Base-by-base conservation (phyloP, 1,140 invertebrate genomes). In the Bombus polaris region DNA sequence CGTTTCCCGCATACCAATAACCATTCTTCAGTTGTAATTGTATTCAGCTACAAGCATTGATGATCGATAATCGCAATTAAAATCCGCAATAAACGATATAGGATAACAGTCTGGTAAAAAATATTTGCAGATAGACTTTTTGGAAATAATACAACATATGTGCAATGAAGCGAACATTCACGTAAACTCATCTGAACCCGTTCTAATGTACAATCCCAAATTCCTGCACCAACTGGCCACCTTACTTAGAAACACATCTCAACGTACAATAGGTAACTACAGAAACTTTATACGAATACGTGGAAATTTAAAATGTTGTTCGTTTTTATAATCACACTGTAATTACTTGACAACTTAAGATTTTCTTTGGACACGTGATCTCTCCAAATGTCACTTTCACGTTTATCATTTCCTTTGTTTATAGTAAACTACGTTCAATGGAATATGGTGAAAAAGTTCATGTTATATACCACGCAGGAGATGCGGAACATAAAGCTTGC, bases 391-490 rank as follows among this genome's bases (percentile, higher is more conserved):
- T 22, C 1, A 15, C 12, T 25, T 12, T 59, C 32, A 22, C n/a
- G 37, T 57, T 65, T 53, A 47, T 57, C n/a, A 8, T 47, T 35
- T 22, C 15, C 35, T 35, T 39, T 39, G 12, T 32, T 79, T 77
- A 2, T 71, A 91, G 90, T 91, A 4, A 91, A 90, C 77, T 91
- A 91, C 57, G 5, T 91, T 6, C 90, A 91, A 66, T 91, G 90
- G 90, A 83, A 87, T 28, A 86, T 90, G 65, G 25, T 91, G 32
- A 81, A 86, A 65, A 71, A 81, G 35, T 77, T 87, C 13, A 13
- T 91, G 35, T 18, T 32, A n/a, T 85, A 70, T 18, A 84, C 85
- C 5, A 87, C 78, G 32, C 35, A 73, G 13, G 59, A 91, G 47
- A 91, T 88, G 86, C 88, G 75, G 42, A 68, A 88, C 12, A 76